These are phyloP conservation scores for Hoplostethus atlanticus DNA, from an alignment of 2,797 vertebrate species.

Conservation along the genomic window DNA sequence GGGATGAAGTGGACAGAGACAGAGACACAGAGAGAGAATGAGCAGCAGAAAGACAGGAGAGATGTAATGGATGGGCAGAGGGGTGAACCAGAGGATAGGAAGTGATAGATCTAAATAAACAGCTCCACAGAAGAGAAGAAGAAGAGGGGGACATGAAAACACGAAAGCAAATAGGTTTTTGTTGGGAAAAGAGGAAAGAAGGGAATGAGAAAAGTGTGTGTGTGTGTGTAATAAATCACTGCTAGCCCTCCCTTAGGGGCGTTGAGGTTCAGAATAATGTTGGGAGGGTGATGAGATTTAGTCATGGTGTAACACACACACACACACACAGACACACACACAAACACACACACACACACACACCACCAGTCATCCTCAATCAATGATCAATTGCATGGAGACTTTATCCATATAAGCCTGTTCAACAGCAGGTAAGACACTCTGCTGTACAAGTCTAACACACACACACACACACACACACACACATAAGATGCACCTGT, in stretches of 20 bases:
- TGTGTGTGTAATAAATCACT: too few relatives aligned
- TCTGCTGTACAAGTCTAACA: neutral
- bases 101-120: neutral
- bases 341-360: neutral
- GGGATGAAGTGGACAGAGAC: neutral
- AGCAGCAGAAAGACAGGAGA: neutral
- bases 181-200: too few relatives aligned
- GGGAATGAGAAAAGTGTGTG: too few relatives aligned
- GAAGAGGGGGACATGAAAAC: neutral
- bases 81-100: too few relatives aligned
- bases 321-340: constrained; percentile 13
- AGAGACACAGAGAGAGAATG: neutral
- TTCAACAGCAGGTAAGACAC: too few relatives aligned
- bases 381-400: too few relatives aligned
- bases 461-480: neutral
- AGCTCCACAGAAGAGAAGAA: neutral
- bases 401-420: too few relatives aligned
- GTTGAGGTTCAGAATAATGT: constrained; percentile 3
- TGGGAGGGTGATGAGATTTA: constrained; percentile 4
- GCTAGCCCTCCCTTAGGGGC: neutral
- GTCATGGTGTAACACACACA: constrained; percentile 2
- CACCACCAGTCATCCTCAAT: neutral
- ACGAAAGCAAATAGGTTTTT: neutral
- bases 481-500: neutral
- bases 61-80: too few relatives aligned